Conservation (phyloP, 2,797 vertebrate species). For the Mycteria americana region DNA sequence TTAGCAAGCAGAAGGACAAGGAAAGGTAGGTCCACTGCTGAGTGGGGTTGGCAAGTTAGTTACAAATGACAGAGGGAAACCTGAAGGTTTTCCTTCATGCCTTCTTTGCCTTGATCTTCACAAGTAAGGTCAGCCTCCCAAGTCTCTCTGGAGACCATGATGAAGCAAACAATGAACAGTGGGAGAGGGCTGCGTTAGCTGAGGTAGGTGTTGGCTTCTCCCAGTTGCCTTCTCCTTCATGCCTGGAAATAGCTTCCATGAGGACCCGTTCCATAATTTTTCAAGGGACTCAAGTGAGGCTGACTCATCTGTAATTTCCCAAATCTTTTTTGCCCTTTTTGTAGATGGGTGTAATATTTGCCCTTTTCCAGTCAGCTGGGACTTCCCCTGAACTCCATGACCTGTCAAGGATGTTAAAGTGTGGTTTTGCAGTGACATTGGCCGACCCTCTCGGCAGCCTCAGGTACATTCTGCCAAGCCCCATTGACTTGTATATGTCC, state of each 20-base stretch:
- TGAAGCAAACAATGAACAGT: not conserved
- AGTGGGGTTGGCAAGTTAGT: not conserved
- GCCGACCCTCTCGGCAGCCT: not conserved
- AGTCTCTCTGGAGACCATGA: not conserved
- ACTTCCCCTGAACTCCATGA: not conserved
- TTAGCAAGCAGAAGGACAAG: not conserved
- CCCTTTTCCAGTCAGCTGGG: constrained; percentile 22
- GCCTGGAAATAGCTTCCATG: not conserved
- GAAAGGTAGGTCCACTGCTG: not conserved
- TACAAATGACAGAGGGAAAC: not conserved
- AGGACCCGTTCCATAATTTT: not conserved
- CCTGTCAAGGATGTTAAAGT: not conserved
- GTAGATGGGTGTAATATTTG: not conserved
- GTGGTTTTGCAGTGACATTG: not conserved
- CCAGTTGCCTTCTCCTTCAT: not conserved
- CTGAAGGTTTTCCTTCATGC: not conserved
- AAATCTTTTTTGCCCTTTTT: not conserved
- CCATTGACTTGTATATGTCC: not conserved
- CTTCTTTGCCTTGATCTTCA: not conserved
- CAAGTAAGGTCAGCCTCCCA: not conserved
- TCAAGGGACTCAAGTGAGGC: not conserved
- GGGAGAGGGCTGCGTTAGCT: not conserved
- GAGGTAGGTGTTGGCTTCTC: not conserved
- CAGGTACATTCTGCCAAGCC: not conserved
- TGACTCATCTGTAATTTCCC: constrained; percentile 31